These are phyloP conservation scores for Ephialtes manifestator DNA, from an alignment of 2,888 invertebrate genomes.

Conservation along the genomic window DNA sequence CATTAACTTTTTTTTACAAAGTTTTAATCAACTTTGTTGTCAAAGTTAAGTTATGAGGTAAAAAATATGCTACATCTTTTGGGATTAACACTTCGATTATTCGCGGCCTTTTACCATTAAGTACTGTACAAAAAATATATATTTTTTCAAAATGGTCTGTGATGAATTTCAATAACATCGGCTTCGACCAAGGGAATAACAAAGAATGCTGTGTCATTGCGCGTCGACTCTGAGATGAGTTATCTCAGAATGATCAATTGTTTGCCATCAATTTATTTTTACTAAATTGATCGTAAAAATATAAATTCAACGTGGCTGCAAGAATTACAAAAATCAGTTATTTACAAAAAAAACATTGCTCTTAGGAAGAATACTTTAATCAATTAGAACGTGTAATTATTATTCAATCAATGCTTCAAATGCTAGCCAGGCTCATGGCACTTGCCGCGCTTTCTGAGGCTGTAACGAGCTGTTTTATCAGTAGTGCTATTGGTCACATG, in stretches of 20 bases:
- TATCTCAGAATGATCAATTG: too few relatives aligned
- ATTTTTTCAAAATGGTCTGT: too few relatives aligned
- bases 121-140: too few relatives aligned
- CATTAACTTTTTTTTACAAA: too few relatives aligned
- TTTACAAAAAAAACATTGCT: too few relatives aligned
- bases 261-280: neutral
- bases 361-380: neutral
- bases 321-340: neutral
- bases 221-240: neutral
- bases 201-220: neutral
- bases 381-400: neutral
- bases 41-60: too few relatives aligned
- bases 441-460: neutral
- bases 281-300: neutral
- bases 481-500: constrained; percentile 12
- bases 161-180: neutral
- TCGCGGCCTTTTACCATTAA: too few relatives aligned
- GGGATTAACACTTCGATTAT: too few relatives aligned
- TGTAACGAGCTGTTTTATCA: neutral
- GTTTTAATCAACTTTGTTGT: too few relatives aligned
- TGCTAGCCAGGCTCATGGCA: neutral
- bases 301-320: neutral
- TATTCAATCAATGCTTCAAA: neutral
- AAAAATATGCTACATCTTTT: too few relatives aligned
- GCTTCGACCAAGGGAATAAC: neutral